These are phyloP conservation scores for Mesoclemmys tuberculata DNA, from an alignment of 2,113 vertebrate species.

Conservation along the genomic window DNA sequence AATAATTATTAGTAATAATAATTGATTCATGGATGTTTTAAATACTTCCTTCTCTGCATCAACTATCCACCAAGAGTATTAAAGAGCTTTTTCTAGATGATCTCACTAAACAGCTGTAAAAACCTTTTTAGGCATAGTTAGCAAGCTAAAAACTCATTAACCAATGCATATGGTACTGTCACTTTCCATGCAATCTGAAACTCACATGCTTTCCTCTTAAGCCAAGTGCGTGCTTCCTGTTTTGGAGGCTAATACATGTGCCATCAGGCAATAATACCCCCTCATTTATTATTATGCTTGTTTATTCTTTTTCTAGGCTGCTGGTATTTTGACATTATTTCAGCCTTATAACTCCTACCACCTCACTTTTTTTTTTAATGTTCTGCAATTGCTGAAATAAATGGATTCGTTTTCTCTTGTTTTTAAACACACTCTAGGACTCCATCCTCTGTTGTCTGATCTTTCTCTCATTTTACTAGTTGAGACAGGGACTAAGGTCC, in stretches of 20 bases:
- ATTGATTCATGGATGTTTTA: neutral
- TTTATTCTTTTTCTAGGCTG: slow-evolving; percentile 55
- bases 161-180: slow-evolving; percentile 73
- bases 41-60: neutral
- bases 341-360: slow-evolving; percentile 8
- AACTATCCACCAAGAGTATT: neutral
- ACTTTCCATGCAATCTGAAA: slow-evolving; percentile 68
- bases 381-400: neutral
- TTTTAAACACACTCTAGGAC: neutral
- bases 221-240: slow-evolving; percentile 62
- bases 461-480: neutral
- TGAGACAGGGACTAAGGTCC: neutral
- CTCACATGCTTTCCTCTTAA: slow-evolving; percentile 55
- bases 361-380: neutral
- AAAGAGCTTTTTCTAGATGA: slow-evolving; percentile 44
- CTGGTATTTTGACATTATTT: slow-evolving; percentile 51
- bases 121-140: slow-evolving; percentile 67
- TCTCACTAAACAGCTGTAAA: slow-evolving; percentile 56
- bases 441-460: neutral
- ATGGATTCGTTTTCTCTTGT: neutral
- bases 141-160: slow-evolving; percentile 71
- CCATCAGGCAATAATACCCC: neutral
- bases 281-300: slow-evolving; percentile 44
- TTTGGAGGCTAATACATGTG: slow-evolving; percentile 11
- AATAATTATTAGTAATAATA: neutral